A percentile compares a stretch with the other conserved stretches of the same genome.
Conservation (phyloP, 2,113 vertebrate genomes). For the Phaethon lepturus region DNA sequence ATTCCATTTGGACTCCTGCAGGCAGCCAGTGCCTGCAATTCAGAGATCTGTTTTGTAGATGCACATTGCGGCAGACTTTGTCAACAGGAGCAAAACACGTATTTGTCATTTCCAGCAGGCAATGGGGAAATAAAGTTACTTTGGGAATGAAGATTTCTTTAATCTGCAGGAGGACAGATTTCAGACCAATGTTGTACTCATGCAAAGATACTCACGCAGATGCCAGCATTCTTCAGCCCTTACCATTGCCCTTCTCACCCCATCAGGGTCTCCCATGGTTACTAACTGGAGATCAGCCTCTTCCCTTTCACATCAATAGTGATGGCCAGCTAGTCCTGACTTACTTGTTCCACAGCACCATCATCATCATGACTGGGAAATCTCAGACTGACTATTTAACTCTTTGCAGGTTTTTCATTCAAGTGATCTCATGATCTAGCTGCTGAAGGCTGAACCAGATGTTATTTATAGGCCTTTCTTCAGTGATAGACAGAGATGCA, state of each 20-base stretch:
- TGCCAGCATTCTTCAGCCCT: not conserved
- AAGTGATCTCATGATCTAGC: not conserved
- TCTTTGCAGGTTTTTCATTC: not conserved
- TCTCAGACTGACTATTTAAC: not conserved
- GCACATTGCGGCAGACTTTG: not conserved
- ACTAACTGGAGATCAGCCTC: not conserved
- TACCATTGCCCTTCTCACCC: not conserved
- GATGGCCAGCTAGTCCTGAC: not conserved
- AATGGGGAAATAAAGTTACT: not conserved
- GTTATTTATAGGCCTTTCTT: not conserved
- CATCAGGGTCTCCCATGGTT: not conserved
- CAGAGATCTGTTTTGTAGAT: not conserved
- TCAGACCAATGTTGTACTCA: not conserved
- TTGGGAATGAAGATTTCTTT: not conserved
- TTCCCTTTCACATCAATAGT: not conserved
- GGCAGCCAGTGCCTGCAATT: not conserved
- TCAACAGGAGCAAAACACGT: not conserved
- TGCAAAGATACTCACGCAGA: not conserved
- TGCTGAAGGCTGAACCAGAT: not conserved
- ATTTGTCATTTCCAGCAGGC: not conserved
- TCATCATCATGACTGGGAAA: not conserved
- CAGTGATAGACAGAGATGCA: not conserved
- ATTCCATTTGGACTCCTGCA: not conserved
- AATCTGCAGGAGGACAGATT: not conserved
- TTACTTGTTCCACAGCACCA: not conserved